These are phyloP conservation scores for Nemotelus nigrinus DNA, from an alignment of 2,888 invertebrate genomes.

Conservation along the genomic window DNA sequence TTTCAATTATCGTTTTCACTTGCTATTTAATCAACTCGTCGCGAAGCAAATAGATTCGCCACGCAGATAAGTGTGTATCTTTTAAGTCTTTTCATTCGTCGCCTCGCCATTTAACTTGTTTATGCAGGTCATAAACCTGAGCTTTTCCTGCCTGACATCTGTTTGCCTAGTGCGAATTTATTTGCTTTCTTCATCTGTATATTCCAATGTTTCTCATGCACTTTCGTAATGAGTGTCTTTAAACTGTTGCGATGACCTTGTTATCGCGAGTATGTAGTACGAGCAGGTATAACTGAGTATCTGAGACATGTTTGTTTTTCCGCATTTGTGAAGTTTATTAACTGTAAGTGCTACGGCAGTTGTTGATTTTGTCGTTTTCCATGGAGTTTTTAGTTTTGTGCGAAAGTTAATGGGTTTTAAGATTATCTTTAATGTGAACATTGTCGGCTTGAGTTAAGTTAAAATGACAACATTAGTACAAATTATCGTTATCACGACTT, in stretches of 20 bases:
- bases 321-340: conserved; percentile 28
- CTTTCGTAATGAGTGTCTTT: conserved; percentile 17
- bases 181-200: conserved; percentile 22
- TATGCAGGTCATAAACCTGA: conserved; percentile 16
- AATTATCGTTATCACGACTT: too few relatives aligned
- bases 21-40: neutral
- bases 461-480: too few relatives aligned
- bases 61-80: neutral
- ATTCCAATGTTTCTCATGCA: conserved; percentile 7
- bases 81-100: neutral
- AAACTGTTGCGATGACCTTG: conserved; percentile 33
- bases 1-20: conserved; percentile 22
- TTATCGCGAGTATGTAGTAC: neutral
- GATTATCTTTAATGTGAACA: too few relatives aligned
- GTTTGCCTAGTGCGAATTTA: conserved; percentile 36
- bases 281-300: neutral
- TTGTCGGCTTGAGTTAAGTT: too few relatives aligned
- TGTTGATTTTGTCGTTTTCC: neutral
- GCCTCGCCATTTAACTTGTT: neutral
- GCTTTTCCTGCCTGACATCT: neutral
- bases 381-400: too few relatives aligned
- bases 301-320: conserved; percentile 23
- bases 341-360: neutral
- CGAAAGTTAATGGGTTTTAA: too few relatives aligned
- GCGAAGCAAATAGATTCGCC: conserved; percentile 9